phyloP scores from a whole-genome alignment of 2,113 vertebrate genomes.

The Takifugu bimaculatus region DNA sequence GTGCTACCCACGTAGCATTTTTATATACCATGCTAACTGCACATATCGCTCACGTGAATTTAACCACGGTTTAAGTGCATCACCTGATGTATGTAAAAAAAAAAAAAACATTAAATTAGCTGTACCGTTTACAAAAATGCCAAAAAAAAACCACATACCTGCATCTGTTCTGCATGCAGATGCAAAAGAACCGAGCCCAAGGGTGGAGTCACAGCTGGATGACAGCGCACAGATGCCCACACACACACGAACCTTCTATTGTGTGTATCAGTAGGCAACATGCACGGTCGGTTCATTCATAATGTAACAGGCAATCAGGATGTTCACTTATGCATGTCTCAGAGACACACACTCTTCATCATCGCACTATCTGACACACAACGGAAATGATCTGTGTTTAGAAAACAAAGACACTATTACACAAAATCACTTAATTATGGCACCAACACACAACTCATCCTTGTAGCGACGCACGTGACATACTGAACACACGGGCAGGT shows the following conservation, averaged over 20 bases:
- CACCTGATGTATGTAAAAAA: too few species aligned
- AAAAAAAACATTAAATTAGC: too few species aligned
- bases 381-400: too few species aligned
- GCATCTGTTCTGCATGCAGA: neutral
- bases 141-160: neutral
- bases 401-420: slow-evolving; percentile 24
- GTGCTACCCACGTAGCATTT: too few species aligned
- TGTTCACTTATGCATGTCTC: slow-evolving; percentile 53
- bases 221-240: neutral
- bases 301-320: slow-evolving; percentile 54
- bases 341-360: slow-evolving; percentile 20
- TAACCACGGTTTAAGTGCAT: too few species aligned
- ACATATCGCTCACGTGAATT: too few species aligned
- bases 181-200: neutral
- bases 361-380: too few species aligned
- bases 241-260: slow-evolving; percentile 4
- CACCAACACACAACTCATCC: too few species aligned
- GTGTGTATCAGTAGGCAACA: slow-evolving; percentile 50
- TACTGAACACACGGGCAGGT: too few species aligned
- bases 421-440: neutral
- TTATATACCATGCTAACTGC: too few species aligned
- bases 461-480: too few species aligned
- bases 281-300: slow-evolving; percentile 53
- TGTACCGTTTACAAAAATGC: too few species aligned
- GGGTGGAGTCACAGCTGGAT: neutral